Conservation (phyloP, 2,113 vertebrate genomes). For the Callipepla californica region DNA sequence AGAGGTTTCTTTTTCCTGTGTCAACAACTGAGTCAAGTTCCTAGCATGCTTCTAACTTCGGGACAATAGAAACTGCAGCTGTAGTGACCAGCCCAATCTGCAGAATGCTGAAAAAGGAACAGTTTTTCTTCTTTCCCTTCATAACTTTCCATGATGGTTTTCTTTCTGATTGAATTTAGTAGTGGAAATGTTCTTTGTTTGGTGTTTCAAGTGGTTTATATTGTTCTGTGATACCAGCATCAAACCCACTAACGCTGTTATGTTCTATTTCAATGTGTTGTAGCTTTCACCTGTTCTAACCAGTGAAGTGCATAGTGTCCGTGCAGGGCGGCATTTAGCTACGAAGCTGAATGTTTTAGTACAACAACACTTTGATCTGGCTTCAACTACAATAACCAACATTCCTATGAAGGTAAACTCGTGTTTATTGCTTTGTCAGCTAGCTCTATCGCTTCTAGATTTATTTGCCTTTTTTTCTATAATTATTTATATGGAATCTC, state of each 20-base stretch:
- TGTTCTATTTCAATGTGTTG: background rate
- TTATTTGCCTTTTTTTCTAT: slow-evolving; percentile 54
- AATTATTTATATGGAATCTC: slow-evolving; percentile 79
- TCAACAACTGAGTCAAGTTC: background rate
- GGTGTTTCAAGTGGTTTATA: background rate
- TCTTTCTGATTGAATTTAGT: background rate
- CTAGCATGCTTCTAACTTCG: background rate
- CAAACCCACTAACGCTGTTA: background rate
- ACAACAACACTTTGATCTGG: slow-evolving; percentile 98
- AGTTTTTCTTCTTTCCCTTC: background rate
- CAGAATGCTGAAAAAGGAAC: background rate
- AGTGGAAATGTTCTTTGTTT: background rate
- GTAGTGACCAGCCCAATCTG: background rate
- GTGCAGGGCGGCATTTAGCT: slow-evolving; percentile 93
- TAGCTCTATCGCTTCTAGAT: slow-evolving; percentile 60
- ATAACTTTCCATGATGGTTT: background rate
- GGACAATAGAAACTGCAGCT: background rate
- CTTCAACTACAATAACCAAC: slow-evolving; percentile 98
- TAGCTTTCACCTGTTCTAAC: slow-evolving; percentile 87
- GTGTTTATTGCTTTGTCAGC: background rate
- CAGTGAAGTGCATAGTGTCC: slow-evolving; percentile 97
- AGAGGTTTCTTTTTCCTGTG: background rate
- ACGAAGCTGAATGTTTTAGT: slow-evolving; percentile 96
- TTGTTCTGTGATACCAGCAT: background rate
- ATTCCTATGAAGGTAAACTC: slow-evolving; percentile 97